These are phyloP conservation scores for Listronotus bonariensis DNA, from an alignment of 1,140 invertebrate genomes.

Conservation along the genomic window DNA sequence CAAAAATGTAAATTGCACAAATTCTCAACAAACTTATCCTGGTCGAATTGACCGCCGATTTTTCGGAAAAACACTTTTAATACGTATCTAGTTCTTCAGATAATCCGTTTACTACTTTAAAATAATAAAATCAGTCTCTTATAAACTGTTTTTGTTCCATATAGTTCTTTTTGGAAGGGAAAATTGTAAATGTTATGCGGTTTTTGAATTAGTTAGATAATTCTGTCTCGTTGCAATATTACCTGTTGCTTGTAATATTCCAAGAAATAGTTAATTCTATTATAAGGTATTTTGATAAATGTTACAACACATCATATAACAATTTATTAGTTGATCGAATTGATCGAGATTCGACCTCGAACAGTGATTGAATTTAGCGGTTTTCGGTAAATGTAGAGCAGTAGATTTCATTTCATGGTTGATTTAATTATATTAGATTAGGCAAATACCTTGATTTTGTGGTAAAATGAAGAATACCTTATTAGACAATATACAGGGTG, in stretches of 20 bases:
- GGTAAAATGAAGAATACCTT: not conserved
- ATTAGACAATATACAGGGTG: no score
- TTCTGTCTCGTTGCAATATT: constrained; percentile 14
- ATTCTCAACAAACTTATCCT: not conserved
- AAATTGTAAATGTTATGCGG: constrained; percentile 32
- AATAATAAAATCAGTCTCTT: constrained; percentile 19
- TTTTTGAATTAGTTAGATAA: constrained; percentile 30
- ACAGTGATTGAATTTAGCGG: constrained; percentile 12
- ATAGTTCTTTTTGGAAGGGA: constrained; percentile 13
- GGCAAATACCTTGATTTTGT: not conserved
- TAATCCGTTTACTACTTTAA: constrained; percentile 4
- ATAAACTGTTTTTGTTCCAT: constrained; percentile 25
- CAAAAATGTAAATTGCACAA: constrained; percentile 1
- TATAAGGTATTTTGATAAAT: constrained; percentile 19
- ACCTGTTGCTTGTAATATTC: constrained; percentile 14
- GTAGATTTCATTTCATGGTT: constrained; percentile 12
- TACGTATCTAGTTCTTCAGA: constrained; percentile 1
- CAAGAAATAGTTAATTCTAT: constrained; percentile 16
- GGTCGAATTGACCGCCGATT: constrained; percentile 22
- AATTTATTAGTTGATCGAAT: constrained; percentile 8
- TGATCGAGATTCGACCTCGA: constrained; percentile 3
- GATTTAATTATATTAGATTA: not conserved
- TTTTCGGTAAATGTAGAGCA: constrained; percentile 5
- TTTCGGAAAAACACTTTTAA: constrained; percentile 7
- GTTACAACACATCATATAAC: constrained; percentile 4